phyloP scores from a whole-genome alignment of 2,113 vertebrate species.

The Psittacula cyanocephala region DNA sequence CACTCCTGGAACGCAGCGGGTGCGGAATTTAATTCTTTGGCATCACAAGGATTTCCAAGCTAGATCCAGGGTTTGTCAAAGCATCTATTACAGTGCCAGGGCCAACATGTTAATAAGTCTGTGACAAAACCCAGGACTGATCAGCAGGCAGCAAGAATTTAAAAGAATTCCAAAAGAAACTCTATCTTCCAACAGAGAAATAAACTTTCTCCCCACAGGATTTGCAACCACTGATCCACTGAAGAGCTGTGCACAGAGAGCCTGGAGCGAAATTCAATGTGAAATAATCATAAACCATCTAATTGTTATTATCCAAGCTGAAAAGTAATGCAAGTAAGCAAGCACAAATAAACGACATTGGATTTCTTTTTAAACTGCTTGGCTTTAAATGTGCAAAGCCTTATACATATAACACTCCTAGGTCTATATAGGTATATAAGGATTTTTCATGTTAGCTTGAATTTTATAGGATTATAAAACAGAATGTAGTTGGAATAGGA shows the following conservation, averaged over 20 bases:
- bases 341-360: not conserved
- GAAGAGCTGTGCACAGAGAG: not conserved
- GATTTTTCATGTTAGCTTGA: not conserved
- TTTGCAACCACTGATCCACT: not conserved
- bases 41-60: not conserved
- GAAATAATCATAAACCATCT: constrained; percentile 31
- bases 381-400: not conserved
- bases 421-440: not conserved
- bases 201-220: not conserved
- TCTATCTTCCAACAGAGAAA: not conserved
- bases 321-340: constrained; percentile 22
- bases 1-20: not conserved
- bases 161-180: not conserved
- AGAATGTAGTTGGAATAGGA: not conserved
- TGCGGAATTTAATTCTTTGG: not conserved
- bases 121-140: not conserved
- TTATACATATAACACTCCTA: not conserved
- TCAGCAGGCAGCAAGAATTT: not conserved
- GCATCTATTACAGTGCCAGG: not conserved
- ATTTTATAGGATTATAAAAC: not conserved
- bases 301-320: constrained; percentile 16
- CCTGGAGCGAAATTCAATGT: constrained; percentile 8
- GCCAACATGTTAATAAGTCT: not conserved
- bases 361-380: not conserved
- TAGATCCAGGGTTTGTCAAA: not conserved